Evolutionary conservation across 2,113 vertebrate species (phyloP).

Genomic region (Phrynosoma blainvillii): DNA sequence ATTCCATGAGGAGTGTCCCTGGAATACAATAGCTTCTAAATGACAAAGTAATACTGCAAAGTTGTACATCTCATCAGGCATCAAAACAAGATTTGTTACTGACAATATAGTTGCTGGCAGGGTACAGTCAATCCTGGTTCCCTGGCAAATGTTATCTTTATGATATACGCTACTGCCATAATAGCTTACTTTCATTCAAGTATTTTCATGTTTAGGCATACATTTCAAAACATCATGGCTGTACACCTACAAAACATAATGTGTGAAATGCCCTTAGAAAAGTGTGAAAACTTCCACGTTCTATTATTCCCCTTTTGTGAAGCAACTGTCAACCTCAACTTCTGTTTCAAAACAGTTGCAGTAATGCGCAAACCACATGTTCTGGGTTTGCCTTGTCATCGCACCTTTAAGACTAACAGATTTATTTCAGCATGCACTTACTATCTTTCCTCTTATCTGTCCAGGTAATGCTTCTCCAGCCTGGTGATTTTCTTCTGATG

Average conservation of each 20-base stretch:
- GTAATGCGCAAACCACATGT: background rate
- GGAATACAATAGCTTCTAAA: background rate
- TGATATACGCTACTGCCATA: background rate
- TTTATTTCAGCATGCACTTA: background rate
- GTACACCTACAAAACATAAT: background rate
- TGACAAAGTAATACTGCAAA: background rate
- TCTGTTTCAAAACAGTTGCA: background rate
- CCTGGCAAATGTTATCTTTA: background rate
- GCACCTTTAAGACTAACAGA: background rate
- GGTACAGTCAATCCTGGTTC: background rate
- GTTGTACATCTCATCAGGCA: background rate
- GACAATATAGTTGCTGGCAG: background rate
- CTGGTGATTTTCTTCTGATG: conserved; percentile 41
- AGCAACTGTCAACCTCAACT: background rate
- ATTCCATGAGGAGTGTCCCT: background rate
- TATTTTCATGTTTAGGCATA: background rate
- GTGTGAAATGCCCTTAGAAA: background rate
- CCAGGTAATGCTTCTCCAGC: conserved; percentile 16
- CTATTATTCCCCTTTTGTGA: background rate
- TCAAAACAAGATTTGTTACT: background rate
- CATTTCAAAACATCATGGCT: background rate
- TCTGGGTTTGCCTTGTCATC: background rate
- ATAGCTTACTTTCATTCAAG: background rate
- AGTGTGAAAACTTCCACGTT: background rate
- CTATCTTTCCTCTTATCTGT: conserved; percentile 25